Evolutionary conservation across 2,113 vertebrate species (phyloP), one percentile per base, ranked within the genome.

Genomic region (Corydoras maculifer): DNA sequence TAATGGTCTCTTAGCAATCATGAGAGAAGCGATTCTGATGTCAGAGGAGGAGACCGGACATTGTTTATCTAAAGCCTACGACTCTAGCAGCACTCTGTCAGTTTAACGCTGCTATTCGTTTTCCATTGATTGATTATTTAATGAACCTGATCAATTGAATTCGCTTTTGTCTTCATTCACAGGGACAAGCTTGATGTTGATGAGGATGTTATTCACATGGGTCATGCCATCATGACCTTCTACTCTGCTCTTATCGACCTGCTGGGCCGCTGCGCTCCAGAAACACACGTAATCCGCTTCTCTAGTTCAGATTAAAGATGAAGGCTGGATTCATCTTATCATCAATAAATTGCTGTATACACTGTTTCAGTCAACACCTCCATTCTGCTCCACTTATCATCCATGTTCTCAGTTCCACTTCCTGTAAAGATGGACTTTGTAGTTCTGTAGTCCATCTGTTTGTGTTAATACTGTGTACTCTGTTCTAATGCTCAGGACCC

Each of bases 191-290:
- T 87, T 9, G 89, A 92, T 25, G 90, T 92, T 62, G 86, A 48
- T 11, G 92, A 96, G 77, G 91, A 97, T 77, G 88, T 92, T 58
- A 92, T 97, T 83, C 94, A 98, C 72, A 94, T 95, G 93, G 96
- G 96, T 58, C 94, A 98, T 3, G 94, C 95, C 58, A 93, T 98
- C 78, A 95, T 98, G 96, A 97, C 93, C 54, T 98, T 98, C 79
- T 98, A 98, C 73, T 90, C 94, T 2, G 94, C 95, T 59, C 86
- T 98, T 58, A 97, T 98, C 57, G 96, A 98, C 85, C 88, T 98
- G 43, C 81, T 98, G 14, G 94, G 94, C 15, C 94, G 94, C 9
- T 98, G 96, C 75, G 95, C 95, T 51, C 96, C 96, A n/a, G 96
- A 98, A 86, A 96, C 92, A 89, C 94, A 98, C 2, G 96, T 97